Base-by-base conservation (phyloP, 2,113 vertebrate species). In the Myrmecobius fasciatus region DNA sequence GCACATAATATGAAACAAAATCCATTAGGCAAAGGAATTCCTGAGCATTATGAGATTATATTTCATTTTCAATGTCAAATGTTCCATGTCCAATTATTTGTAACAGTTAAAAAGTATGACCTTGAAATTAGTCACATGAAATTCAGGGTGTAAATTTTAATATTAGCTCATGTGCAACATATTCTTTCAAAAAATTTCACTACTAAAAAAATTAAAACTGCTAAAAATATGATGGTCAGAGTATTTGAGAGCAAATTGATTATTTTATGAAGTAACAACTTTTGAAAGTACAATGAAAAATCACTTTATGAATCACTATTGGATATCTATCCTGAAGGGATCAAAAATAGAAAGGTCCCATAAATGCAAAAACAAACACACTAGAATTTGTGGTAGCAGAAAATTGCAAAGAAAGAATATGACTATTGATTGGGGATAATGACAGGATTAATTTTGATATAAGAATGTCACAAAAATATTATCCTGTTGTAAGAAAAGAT, bases 31-130 rank as follows among this genome's bases (percentile, higher is more conserved):
- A 95, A 98, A 98, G 97, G 95, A 98, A 98, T 98, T 98, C 98
- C 97, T 96, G 94, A 97, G 97, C 94, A 93, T 98, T 98, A 98
- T 97, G 96, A 98, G 98, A 97, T 98, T 98, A 93, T 96, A 97
- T 98, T 98, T 98, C 98, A 97, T 98, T 98, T 98, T 98, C 97
- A 98, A 98, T 98, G 97, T 98, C 98, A 98, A 98, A 98, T 97
- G 96, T 97, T 97, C 96, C 93, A 94, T 97, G 97, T 97, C 97
- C 97, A 98, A 98, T 98, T 98, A 98, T 98, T 98, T 98, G 98
- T 98, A 98, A 98, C 96, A 98, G 97, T 98, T 98, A 98, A 98
- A 96, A 97, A 98, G 97, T 98, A 98, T 98, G 98, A 98, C 97
- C 94, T 98, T 98, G 96, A 97, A 97, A 98, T 98, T 98, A 98